These are phyloP conservation scores for Callospermophilus lateralis DNA, from an alignment of 2,113 vertebrate species.

Conservation along the genomic window DNA sequence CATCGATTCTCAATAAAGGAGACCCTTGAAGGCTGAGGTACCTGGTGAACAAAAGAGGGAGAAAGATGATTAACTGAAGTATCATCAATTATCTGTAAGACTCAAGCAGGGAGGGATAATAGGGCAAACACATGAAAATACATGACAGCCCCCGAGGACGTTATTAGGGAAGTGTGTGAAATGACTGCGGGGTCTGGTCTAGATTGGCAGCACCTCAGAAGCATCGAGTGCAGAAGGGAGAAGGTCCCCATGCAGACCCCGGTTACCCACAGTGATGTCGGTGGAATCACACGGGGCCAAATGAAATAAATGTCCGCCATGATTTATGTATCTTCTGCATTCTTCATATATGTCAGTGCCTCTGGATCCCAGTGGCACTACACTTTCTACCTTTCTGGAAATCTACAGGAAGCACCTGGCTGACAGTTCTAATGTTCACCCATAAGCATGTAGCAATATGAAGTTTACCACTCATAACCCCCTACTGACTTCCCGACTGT, in stretches of 20 bases:
- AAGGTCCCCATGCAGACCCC: background rate
- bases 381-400: constrained; percentile 17
- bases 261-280: constrained; percentile 61
- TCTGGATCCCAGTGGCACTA: background rate
- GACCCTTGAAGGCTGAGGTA: constrained; percentile 87
- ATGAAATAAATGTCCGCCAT: background rate
- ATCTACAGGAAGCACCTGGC: constrained; percentile 48
- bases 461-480: background rate
- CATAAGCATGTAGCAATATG: background rate
- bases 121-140: constrained; percentile 85
- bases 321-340: constrained; percentile 53
- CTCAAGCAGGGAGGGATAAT: constrained; percentile 89
- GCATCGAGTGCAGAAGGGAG: constrained; percentile 64
- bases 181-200: constrained; percentile 76
- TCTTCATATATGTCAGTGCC: background rate
- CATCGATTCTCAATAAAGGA: constrained; percentile 86
- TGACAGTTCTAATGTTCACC: background rate
- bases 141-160: constrained; percentile 82
- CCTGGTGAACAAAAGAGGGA: constrained; percentile 88
- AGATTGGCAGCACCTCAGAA: constrained; percentile 54
- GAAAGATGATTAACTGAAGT: constrained; percentile 90
- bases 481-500: constrained; percentile 31
- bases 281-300: background rate
- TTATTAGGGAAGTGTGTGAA: constrained; percentile 85
- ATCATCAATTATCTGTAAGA: constrained; percentile 89